Conservation (phyloP, 2,113 vertebrate genomes). For the Lasiurus borealis region DNA sequence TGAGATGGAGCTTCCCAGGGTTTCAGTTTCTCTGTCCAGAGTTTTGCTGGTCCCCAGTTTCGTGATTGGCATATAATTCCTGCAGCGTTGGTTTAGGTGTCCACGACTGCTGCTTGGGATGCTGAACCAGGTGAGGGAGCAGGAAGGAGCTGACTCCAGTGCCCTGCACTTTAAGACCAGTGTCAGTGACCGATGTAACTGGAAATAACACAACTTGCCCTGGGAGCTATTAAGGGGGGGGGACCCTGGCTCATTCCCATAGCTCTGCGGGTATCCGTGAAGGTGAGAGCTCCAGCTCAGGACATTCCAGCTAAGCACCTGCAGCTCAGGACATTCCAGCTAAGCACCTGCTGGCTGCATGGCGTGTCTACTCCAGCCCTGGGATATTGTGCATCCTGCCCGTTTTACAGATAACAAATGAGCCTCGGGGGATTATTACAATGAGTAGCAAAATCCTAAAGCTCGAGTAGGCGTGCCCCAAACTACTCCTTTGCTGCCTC, state of each 20-base stretch:
- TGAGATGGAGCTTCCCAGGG: neutral
- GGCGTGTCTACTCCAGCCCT: fast-evolving
- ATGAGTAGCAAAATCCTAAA: neutral
- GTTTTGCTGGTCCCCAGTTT: neutral
- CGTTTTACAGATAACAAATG: neutral
- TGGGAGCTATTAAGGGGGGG: fast-evolving
- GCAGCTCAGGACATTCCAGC: too few relatives aligned
- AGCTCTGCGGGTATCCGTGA: fast-evolving
- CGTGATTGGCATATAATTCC: fast-evolving
- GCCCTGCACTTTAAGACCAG: neutral
- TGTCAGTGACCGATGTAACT: fast-evolving
- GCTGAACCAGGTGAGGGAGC: too few relatives aligned
- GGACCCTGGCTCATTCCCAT: fast-evolving
- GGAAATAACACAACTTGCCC: fast-evolving
- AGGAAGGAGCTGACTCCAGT: neutral
- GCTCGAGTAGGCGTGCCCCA: fast-evolving
- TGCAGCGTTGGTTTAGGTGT: fast-evolving
- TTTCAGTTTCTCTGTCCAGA: fast-evolving
- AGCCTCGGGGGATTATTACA: neutral
- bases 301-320: too few relatives aligned
- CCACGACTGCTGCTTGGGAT: neutral
- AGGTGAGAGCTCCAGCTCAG: neutral
- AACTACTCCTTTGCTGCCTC: neutral
- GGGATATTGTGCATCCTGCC: fast-evolving
- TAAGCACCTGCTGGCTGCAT: fast-evolving